Evolutionary conservation across 2,888 invertebrate genomes (phyloP), one percentile per base, ranked within the genome.

Genomic region (Bembecia ichneumoniformis): DNA sequence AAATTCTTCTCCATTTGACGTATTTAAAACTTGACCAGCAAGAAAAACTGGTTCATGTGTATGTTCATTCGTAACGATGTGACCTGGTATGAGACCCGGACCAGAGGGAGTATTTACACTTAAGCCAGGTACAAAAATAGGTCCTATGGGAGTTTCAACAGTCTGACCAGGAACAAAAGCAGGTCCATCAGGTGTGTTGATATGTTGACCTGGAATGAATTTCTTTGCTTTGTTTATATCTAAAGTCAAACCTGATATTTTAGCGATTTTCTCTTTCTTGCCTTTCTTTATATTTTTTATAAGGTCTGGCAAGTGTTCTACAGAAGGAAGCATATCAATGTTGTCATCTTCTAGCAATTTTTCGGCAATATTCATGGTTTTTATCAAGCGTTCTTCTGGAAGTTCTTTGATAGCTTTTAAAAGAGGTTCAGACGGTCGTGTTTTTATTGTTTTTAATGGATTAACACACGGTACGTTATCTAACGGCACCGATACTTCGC

Each of bases 121-220:
- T 52, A 94, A 87, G 1, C 94, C 94, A 15, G 94, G 93, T 36
- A 93, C 90, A 71, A 94, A 94, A 47, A 90, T 79, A 10, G 88
- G 83, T 0, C 93, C 93, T 52, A 86, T 82, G 46, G 92, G 91
- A 3, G 92, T 93, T 58, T 90, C 88, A 5, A 94, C 81, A 0
- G 93, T 92, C 74, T 93, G 93, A 3, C 94, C 94, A 0, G 94
- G 93, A 11, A 94, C 90, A 66, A 94, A 94, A 45, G 92, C 77
- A 35, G 90, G 89, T 2, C 93, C 93, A 51, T 88, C 89, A 47
- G 92, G 91, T 0, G 93, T 93, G 54, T 91, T 89, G 1, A 94
- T 77, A 60, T 92, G 90, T 77, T 93, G 93, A 1, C 94, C 94
- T 1, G 91, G 89, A 46, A 94, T 74, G 69, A 94, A 93, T 58